Conservation (phyloP, 1,140 invertebrate species). For the Rhynchophorus ferrugineus region DNA sequence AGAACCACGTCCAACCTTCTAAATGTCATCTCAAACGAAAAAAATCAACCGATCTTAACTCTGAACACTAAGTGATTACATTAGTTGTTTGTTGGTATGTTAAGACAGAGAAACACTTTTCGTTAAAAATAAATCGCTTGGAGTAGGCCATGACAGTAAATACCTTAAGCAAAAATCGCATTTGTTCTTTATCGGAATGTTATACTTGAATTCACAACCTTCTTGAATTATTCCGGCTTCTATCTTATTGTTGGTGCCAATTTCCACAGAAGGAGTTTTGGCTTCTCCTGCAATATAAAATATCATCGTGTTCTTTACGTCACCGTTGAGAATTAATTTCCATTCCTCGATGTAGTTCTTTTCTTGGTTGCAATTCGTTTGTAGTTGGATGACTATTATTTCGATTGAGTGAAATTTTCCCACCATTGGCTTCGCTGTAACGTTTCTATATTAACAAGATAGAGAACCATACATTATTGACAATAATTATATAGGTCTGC, state of each 20-base stretch:
- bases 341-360: slow-evolving; percentile 26
- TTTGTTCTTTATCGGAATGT: slow-evolving; percentile 11
- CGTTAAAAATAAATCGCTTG: no score
- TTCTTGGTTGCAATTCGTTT: slow-evolving; percentile 6
- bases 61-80: no score
- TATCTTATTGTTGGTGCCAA: slow-evolving; percentile 14
- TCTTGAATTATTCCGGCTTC: slow-evolving; percentile 13
- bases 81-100: no score
- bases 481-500: background rate
- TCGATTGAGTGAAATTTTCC: slow-evolving; percentile 19
- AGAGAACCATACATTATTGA: no score
- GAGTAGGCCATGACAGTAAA: no score
- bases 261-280: slow-evolving; percentile 8
- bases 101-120: no score
- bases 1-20: no score
- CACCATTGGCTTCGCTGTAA: slow-evolving; percentile 26
- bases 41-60: no score
- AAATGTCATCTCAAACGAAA: no score
- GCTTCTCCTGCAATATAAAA: slow-evolving; percentile 23
- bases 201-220: slow-evolving; percentile 1
- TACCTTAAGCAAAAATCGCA: no score
- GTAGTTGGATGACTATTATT: slow-evolving; percentile 23
- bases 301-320: slow-evolving; percentile 7
- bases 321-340: slow-evolving; percentile 25
- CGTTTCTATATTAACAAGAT: slow-evolving; percentile 19